Percentiles rank a stretch among this genome's conserved stretches.
phyloP scores from a whole-genome alignment of 2,797 vertebrate species.

The Moxostoma hubbsi region DNA sequence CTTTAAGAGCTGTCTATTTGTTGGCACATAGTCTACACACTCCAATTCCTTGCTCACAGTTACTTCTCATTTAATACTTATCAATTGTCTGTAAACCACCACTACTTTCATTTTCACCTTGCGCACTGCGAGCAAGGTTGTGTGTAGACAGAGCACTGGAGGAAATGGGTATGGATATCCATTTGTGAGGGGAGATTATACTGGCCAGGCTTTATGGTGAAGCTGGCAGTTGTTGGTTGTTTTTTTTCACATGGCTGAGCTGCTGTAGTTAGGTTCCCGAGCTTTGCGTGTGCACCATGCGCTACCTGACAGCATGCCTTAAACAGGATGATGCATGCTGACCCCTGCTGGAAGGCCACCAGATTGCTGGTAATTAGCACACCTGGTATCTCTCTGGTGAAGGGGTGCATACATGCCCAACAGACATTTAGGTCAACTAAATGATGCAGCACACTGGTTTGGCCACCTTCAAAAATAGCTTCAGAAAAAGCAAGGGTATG shows the following conservation, averaged over 20 bases:
- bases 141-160: neutral
- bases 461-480: neutral
- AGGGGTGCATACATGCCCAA: slow-evolving; percentile 29
- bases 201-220: slow-evolving; percentile 22
- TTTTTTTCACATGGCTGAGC: slow-evolving; percentile 44
- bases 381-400: slow-evolving; percentile 23
- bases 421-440: slow-evolving; percentile 44
- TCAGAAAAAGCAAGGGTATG: slow-evolving; percentile 10
- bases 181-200: slow-evolving; percentile 40
- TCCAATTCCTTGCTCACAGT: neutral
- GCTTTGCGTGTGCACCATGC: slow-evolving; percentile 33
- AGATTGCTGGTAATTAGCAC: slow-evolving; percentile 47
- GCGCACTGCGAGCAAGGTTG: slow-evolving; percentile 27
- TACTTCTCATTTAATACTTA: slow-evolving; percentile 22
- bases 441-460: slow-evolving; percentile 7
- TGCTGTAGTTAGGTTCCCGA: slow-evolving; percentile 33
- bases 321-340: slow-evolving; percentile 49
- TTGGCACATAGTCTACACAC: neutral
- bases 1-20: neutral
- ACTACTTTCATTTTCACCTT: neutral
- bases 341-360: slow-evolving; percentile 55
- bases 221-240: slow-evolving; percentile 33
- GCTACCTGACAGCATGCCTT: slow-evolving; percentile 32
- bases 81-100: slow-evolving; percentile 16
- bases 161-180: slow-evolving; percentile 36